Percentiles rank a stretch among this genome's conserved stretches.
Conservation (phyloP, 2,888 invertebrate species). For the Rhagium mordax region DNA sequence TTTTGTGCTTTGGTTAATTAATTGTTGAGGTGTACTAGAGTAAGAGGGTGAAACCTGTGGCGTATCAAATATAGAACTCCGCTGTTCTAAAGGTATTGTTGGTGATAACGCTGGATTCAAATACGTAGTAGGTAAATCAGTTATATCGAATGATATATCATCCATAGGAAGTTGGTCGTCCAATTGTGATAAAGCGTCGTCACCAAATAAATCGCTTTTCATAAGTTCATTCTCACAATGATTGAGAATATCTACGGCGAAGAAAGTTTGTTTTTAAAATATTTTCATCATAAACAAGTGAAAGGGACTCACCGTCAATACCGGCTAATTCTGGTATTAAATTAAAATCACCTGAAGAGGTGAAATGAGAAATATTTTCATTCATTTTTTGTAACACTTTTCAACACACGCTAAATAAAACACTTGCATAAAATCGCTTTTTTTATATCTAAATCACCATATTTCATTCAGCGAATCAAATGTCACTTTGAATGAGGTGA, state of each 20-base stretch:
- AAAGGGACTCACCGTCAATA: slow-evolving; percentile 76
- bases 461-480: slow-evolving; percentile 74
- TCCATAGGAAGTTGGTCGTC: slow-evolving; percentile 71
- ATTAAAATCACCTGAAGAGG: slow-evolving; percentile 73
- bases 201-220: slow-evolving; percentile 72
- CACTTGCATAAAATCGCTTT: slow-evolving; percentile 34
- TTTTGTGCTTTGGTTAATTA: slow-evolving; percentile 49
- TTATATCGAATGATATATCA: slow-evolving; percentile 70
- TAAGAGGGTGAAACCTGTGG: slow-evolving; percentile 61
- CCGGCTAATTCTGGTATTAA: slow-evolving; percentile 77
- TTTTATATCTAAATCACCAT: no score
- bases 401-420: slow-evolving; percentile 20
- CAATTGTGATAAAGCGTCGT: slow-evolving; percentile 71
- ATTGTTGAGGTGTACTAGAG: slow-evolving; percentile 29
- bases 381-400: slow-evolving; percentile 61
- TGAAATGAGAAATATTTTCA: slow-evolving; percentile 68
- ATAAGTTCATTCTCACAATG: slow-evolving; percentile 80
- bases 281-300: slow-evolving; percentile 12
- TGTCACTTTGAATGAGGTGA: slow-evolving; percentile 74
- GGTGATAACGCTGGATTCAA: slow-evolving; percentile 57
- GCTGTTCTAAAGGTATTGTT: slow-evolving; percentile 21
- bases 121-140: slow-evolving; percentile 60
- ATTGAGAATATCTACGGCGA: slow-evolving; percentile 75
- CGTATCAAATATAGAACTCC: slow-evolving; percentile 39
- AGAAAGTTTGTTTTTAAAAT: not conserved